A percentile compares a stretch with the other conserved stretches of the same genome.
Conservation (phyloP, 2,113 vertebrate species). For the Tretioscincus oriximinensis region DNA sequence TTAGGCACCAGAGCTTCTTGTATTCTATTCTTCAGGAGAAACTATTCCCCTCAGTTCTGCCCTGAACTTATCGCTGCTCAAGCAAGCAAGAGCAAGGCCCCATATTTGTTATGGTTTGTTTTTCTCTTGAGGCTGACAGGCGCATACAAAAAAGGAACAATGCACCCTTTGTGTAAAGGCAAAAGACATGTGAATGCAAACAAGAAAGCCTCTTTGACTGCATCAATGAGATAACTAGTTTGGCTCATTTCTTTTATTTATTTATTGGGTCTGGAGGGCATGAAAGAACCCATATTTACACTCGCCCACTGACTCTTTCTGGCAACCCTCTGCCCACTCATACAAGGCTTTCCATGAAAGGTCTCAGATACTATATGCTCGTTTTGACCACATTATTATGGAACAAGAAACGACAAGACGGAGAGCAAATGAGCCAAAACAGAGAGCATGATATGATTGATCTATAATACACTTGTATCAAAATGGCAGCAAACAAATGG, state of each 20-base stretch:
- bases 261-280: conserved; percentile 14
- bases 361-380: background rate
- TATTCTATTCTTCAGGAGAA: background rate
- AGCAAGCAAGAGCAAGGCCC: background rate
- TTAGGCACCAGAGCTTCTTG: background rate
- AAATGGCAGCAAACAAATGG: too few relatives aligned
- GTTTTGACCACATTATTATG: background rate
- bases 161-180: conserved; percentile 26
- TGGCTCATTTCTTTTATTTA: conserved; percentile 8
- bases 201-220: conserved; percentile 6
- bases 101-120: conserved; percentile 13
- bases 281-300: background rate
- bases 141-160: conserved; percentile 21
- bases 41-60: background rate
- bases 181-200: conserved; percentile 1
- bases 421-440: conserved; percentile 12
- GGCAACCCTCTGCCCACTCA: background rate
- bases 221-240: conserved; percentile 20
- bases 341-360: background rate
- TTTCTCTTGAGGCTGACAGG: background rate
- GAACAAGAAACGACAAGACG: background rate
- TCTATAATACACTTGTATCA: background rate
- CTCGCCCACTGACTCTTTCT: background rate
- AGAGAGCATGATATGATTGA: background rate
- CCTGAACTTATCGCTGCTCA: background rate